phyloP scores from a whole-genome alignment of 2,888 invertebrate species.

The Omphaloscelis lunosa region DNA sequence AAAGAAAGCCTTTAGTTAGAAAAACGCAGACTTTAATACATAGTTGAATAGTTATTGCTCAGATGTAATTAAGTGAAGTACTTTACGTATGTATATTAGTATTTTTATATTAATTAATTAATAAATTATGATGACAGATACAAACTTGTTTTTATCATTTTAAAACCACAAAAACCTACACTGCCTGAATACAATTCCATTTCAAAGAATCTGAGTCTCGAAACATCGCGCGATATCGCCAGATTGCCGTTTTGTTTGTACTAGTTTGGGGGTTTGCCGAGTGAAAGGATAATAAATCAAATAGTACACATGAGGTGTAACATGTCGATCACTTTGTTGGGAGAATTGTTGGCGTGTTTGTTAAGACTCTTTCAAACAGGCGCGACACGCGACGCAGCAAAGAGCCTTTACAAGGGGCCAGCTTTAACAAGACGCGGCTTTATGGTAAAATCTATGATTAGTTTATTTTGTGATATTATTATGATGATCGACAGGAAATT shows the following conservation, averaged over 20 bases:
- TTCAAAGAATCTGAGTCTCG: neutral
- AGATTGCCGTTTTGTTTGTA: neutral
- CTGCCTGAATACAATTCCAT: neutral
- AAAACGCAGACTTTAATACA: slow-evolving; percentile 39
- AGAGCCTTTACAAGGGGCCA: neutral
- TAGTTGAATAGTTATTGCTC: slow-evolving; percentile 68
- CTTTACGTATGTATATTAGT: slow-evolving; percentile 74
- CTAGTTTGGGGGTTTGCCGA: neutral
- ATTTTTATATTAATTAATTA: slow-evolving; percentile 72
- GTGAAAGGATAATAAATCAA: neutral
- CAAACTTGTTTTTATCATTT: slow-evolving; percentile 48
- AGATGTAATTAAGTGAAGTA: slow-evolving; percentile 70
- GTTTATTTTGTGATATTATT: neutral
- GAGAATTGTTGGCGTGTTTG: neutral
- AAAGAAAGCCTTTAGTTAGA: slow-evolving; percentile 12
- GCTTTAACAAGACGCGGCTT: neutral
- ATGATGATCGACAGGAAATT: neutral
- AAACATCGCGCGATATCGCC: neutral
- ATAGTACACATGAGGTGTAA: neutral
- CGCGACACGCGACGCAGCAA: no score
- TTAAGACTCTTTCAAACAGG: no score
- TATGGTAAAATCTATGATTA: neutral
- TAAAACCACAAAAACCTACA: neutral
- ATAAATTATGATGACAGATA: slow-evolving; percentile 79
- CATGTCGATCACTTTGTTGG: neutral